Conservation (phyloP, 2,888 invertebrate genomes). For the Pyrrhia umbra region DNA sequence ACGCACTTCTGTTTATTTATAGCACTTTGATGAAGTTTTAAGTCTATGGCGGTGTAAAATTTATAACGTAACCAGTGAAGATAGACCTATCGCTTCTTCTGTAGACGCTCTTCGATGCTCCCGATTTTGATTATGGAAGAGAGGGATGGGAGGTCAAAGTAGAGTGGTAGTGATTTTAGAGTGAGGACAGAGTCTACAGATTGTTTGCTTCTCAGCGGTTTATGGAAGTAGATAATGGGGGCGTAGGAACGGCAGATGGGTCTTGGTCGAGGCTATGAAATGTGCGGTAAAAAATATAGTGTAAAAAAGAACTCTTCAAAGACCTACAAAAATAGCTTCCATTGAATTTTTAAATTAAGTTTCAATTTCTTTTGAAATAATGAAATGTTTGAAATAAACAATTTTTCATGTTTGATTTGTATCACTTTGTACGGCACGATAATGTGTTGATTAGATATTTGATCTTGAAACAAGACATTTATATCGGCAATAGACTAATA, state of each 20-base stretch:
- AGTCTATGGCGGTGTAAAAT: slow-evolving; percentile 79
- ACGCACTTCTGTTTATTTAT: slow-evolving; percentile 77
- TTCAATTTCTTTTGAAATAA: no score
- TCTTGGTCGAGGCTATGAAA: slow-evolving; percentile 71
- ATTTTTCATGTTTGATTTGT: no score
- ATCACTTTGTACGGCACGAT: no score
- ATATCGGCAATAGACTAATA: no score
- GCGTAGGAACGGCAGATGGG: slow-evolving; percentile 82
- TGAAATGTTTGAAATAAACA: no score
- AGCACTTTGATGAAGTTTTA: slow-evolving; percentile 82
- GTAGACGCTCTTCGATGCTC: slow-evolving; percentile 13
- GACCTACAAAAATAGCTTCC: no score
- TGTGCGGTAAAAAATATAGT: slow-evolving; percentile 49
- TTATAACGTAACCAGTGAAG: slow-evolving; percentile 68
- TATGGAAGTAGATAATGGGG: slow-evolving; percentile 84
- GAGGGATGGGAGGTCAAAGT: slow-evolving; percentile 62
- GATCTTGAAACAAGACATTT: no score
- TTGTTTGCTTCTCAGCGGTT: slow-evolving; percentile 84
- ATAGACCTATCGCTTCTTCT: slow-evolving; percentile 56
- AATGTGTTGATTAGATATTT: no score
- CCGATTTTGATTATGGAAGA: slow-evolving; percentile 2
- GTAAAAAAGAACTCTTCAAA: no score
- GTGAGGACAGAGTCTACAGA: slow-evolving; percentile 79
- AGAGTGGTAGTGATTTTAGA: slow-evolving; percentile 73
- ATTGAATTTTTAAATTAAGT: no score